Conservation (phyloP, 2,113 vertebrate genomes). For the Crotalus tigris region DNA sequence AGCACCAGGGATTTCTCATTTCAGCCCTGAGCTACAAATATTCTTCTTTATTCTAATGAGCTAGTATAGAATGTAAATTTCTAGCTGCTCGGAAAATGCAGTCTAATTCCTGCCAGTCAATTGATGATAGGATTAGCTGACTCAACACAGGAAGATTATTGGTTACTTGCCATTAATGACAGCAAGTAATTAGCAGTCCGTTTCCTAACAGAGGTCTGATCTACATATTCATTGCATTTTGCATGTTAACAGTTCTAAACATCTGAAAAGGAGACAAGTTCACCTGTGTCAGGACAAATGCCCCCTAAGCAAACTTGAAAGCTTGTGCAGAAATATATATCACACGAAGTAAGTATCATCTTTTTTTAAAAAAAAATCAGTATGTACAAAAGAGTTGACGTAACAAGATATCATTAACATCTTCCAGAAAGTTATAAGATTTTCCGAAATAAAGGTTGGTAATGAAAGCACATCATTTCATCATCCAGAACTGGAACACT, state of each 20-base stretch:
- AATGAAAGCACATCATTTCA: conserved; percentile 51
- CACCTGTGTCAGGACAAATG: not conserved
- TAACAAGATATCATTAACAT: conserved; percentile 29
- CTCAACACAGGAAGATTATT: not conserved
- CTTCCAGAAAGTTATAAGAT: conserved; percentile 52
- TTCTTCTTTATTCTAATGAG: not conserved
- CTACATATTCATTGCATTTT: not conserved
- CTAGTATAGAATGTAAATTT: not conserved
- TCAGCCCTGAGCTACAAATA: not conserved
- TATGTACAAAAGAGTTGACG: conserved; percentile 42
- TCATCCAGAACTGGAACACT: conserved; percentile 56
- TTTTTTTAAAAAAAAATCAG: conserved; percentile 23
- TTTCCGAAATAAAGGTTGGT: conserved; percentile 45
- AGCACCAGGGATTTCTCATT: not conserved
- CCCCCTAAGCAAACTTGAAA: not conserved
- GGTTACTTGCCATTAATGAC: not conserved
- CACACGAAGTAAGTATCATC: not conserved
- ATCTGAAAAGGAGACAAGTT: not conserved
- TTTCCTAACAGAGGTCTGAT: not conserved
- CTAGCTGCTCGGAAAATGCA: not conserved
- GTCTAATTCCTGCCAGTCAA: not conserved
- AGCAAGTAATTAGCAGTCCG: not conserved
- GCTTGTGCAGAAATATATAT: not conserved
- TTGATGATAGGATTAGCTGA: not conserved
- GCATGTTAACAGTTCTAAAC: not conserved